These are phyloP conservation scores for Epizoanthus illoricatus DNA, from an alignment of 92 coral and sea anemone genomes.

Conservation along the genomic window DNA sequence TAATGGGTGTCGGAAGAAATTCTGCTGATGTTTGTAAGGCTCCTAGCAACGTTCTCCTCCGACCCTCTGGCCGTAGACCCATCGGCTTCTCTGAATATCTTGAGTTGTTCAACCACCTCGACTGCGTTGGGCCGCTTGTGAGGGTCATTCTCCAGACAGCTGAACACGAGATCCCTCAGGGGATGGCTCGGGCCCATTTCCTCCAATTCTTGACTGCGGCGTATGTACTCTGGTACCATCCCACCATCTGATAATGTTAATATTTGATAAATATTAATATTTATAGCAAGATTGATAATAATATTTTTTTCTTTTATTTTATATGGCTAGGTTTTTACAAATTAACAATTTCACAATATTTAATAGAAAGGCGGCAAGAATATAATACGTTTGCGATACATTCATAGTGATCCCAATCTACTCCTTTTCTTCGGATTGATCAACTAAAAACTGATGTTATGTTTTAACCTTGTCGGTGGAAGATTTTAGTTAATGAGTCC, in stretches of 20 bases:
- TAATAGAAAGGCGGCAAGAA: no score
- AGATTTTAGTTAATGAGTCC: no score
- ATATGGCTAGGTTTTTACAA: no score
- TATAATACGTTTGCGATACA: no score
- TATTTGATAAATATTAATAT: no score
- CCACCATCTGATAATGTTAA: constrained; percentile 54
- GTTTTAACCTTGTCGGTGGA: no score
- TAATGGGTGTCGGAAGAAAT: constrained; percentile 32
- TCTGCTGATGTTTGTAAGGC: constrained; percentile 34
- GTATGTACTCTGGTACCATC: constrained; percentile 63
- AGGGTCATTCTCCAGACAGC: constrained; percentile 74
- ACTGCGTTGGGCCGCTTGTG: constrained; percentile 69
- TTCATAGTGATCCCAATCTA: no score
- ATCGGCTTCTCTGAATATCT: constrained; percentile 18
- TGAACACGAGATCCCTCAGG: constrained; percentile 57
- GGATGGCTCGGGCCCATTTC: constrained; percentile 90
- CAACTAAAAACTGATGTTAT: no score
- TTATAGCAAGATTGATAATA: no score
- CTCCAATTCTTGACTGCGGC: constrained; percentile 74
- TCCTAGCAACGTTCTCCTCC: constrained; percentile 12
- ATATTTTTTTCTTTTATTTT: no score
- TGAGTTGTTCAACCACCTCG: constrained; percentile 47
- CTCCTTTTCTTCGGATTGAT: no score
- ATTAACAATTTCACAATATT: no score
- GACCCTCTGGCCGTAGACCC: constrained; percentile 9